These are phyloP conservation scores for Argya squamiceps DNA, from an alignment of 2,797 vertebrate genomes.

Conservation along the genomic window DNA sequence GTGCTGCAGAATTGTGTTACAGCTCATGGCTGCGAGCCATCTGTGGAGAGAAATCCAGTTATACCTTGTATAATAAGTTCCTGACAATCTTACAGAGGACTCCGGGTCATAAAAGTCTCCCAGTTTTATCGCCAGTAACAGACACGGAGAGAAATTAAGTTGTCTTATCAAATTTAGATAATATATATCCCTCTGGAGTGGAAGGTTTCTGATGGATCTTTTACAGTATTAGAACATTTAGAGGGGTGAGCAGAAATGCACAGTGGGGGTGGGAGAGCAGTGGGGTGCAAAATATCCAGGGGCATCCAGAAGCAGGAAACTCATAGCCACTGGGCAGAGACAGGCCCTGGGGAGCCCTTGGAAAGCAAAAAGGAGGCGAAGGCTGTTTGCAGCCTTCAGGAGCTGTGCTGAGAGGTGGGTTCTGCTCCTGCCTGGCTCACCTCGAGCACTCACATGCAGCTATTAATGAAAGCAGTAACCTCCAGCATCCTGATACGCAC, in stretches of 20 bases:
- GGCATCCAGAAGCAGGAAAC: background rate
- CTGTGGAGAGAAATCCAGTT: conserved; percentile 83
- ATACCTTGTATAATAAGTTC: conserved; percentile 85
- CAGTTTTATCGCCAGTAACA: conserved; percentile 83
- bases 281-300: background rate
- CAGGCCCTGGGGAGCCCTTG: background rate
- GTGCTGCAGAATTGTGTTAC: conserved; percentile 78
- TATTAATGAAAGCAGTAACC: conserved; percentile 26
- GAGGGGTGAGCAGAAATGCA: conserved; percentile 4
- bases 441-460: background rate
- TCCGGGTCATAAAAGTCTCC: conserved; percentile 83
- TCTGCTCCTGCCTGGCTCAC: background rate
- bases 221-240: conserved; percentile 61
- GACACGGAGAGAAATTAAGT: conserved; percentile 83
- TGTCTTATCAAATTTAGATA: conserved; percentile 85
- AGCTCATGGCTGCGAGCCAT: conserved; percentile 81
- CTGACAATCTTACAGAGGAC: conserved; percentile 82
- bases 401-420: background rate
- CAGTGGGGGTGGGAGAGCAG: background rate
- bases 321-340: fast-evolving
- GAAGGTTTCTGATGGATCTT: conserved; percentile 70
- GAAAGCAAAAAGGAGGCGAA: background rate
- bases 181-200: conserved; percentile 81
- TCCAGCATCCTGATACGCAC: background rate
- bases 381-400: background rate